Evolutionary conservation across 2,113 vertebrate genomes (phyloP), one percentile per base, ranked within the genome.

Genomic region (Felis catus): DNA sequence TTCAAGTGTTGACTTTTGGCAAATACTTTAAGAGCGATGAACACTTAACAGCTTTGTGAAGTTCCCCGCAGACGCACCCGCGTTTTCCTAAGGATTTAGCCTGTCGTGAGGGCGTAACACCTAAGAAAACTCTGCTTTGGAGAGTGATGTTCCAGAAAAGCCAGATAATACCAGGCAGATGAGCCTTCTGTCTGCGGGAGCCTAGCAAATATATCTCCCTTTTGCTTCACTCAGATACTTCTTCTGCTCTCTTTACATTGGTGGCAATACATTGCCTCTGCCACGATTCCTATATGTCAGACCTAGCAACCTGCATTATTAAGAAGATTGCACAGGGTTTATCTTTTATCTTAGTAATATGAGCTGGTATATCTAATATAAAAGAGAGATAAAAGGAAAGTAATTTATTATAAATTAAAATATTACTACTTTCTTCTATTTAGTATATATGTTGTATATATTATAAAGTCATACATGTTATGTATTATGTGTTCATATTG

Each of bases 31-130:
- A 96, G 91, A 97, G 94, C 78, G 36, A 65, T 19, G 86, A 97
- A 94, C 53, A 82, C 53, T 96, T 93, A 58, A 51, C 27, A 94
- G 95, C 91, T 97, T 97, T 96, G 93, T 95, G 82, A 89, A 76
- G 63, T 82, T 97, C 79, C 45, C 12, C 53, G 4, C 6, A 33
- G 87, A 93, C 76, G 66, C 79, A 96, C 25, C 36, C 55, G 79
- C 53, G 95, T 97, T 98, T 97, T 97, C 93, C 66, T 90, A 98
- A 83, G 97, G 96, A 98, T 97, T 98, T 97, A 96, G 51, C 53
- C 89, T 97, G 93, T 97, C n/a, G 3, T n/a, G 79, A 58, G 19
- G 15, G 8, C n/a, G 9, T 76, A 89, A 82, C n/a, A 93, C 66
- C 93, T 97, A 97, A 96, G 93, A 98, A 91, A 98, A 97, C 95